Conservation (phyloP, 1,140 invertebrate species). For the Samia ricini region DNA sequence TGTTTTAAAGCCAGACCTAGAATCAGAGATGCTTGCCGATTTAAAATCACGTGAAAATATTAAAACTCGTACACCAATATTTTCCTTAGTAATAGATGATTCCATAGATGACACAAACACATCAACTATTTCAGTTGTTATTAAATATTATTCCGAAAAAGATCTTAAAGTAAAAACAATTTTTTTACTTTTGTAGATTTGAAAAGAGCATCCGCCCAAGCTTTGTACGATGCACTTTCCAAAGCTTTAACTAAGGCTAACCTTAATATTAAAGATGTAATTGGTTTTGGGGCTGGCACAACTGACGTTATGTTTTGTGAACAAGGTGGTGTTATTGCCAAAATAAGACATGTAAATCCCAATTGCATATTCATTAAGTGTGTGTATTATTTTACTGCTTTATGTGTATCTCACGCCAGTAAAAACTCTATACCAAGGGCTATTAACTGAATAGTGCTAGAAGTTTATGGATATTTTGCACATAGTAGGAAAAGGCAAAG, state of each 20-base stretch:
- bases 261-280: conserved; percentile 23
- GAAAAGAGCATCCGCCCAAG: conserved; percentile 7
- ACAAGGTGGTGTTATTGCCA: conserved; percentile 27
- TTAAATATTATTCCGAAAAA: conserved; percentile 10
- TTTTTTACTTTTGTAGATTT: conserved; percentile 17
- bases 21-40: conserved; percentile 2
- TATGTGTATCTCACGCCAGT: conserved; percentile 22
- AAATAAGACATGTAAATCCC: conserved; percentile 31
- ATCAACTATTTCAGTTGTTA: conserved; percentile 6
- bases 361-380: conserved; percentile 35
- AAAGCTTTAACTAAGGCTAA: conserved; percentile 11
- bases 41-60: conserved; percentile 9
- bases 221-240: conserved; percentile 12
- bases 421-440: conserved; percentile 15
- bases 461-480: conserved; percentile 3
- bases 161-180: conserved; percentile 2
- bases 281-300: conserved; percentile 36
- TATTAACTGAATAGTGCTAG: conserved; percentile 2
- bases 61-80: conserved; percentile 3
- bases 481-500: conserved; percentile 1
- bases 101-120: neutral
- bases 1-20: no score
- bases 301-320: conserved; percentile 35
- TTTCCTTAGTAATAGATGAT: conserved; percentile 12
- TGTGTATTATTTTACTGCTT: conserved; percentile 29